A percentile compares a stretch with the other conserved stretches of the same genome.
Conservation (phyloP, 2,888 invertebrate genomes). For the Himalopsyche anomala region DNA sequence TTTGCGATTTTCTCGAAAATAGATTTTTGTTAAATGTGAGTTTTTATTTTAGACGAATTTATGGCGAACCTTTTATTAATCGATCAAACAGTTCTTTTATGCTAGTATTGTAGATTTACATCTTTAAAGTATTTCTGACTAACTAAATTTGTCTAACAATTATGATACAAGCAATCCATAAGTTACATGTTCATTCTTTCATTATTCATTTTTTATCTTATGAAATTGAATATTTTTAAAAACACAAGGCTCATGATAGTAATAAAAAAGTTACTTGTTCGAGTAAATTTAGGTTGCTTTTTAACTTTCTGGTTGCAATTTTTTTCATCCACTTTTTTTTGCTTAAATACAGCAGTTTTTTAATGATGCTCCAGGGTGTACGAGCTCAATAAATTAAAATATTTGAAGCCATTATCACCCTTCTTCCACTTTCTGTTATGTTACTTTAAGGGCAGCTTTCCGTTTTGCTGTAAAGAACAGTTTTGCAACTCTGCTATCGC, state of each 20-base stretch:
- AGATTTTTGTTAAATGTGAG: too few relatives aligned
- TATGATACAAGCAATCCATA: too few relatives aligned
- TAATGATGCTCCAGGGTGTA: not conserved
- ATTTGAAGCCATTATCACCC: slow-evolving; percentile 20
- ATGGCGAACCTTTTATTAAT: too few relatives aligned
- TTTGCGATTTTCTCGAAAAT: too few relatives aligned
- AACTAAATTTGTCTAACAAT: too few relatives aligned
- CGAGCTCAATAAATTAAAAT: slow-evolving; percentile 16
- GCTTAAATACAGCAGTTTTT: slow-evolving; percentile 16
- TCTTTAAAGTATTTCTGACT: too few relatives aligned
- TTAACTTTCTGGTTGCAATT: not conserved
- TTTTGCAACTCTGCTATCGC: slow-evolving; percentile 21
- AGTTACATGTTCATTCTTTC: too few relatives aligned
- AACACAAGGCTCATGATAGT: not conserved
- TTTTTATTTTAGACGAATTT: too few relatives aligned
- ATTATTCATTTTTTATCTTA: too few relatives aligned
- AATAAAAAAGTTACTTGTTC: not conserved
- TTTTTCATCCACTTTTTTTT: not conserved
- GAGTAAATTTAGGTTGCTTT: not conserved
- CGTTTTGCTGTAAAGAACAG: not conserved
- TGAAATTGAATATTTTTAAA: too few relatives aligned
- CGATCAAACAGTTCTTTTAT: too few relatives aligned
- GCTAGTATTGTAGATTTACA: too few relatives aligned
- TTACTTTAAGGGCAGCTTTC: slow-evolving; percentile 6
- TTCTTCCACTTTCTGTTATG: not conserved